Conservation (phyloP, 2,113 vertebrate species). For the Aviceda subcristata region DNA sequence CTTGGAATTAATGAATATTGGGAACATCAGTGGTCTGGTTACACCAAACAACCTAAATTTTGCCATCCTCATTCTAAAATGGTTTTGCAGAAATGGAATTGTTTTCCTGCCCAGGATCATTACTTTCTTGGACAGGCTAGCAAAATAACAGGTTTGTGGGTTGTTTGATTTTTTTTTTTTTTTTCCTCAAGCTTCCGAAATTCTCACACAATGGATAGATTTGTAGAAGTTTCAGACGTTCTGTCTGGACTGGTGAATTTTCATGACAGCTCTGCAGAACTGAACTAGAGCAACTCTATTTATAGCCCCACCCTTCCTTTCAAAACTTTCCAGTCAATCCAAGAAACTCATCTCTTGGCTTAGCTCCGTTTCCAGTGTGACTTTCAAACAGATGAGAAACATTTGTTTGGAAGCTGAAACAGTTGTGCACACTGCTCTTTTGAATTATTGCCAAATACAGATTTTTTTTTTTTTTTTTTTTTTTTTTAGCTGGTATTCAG, state of each 20-base stretch:
- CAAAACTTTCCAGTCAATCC: constrained; percentile 55
- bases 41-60: not conserved
- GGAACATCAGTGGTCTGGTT: not conserved
- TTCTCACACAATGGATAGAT: constrained; percentile 7
- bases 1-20: not conserved
- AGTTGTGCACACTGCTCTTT: not conserved
- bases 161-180: not conserved
- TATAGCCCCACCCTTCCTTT: constrained; percentile 51
- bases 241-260: constrained; percentile 52
- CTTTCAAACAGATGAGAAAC: constrained; percentile 57
- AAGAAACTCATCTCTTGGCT: constrained; percentile 62
- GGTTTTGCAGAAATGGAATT: constrained; percentile 16
- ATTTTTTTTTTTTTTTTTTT: not conserved
- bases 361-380: not conserved
- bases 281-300: constrained; percentile 38
- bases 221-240: constrained; percentile 30
- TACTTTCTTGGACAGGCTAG: constrained; percentile 10
- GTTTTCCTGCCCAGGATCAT: not conserved
- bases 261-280: constrained; percentile 27
- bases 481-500: not conserved
- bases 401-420: constrained; percentile 39
- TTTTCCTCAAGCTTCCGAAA: not conserved
- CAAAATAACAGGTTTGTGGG: not conserved
- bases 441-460: not conserved
- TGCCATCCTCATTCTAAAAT: not conserved